Percentiles rank a stretch among this genome's conserved stretches.
These are phyloP conservation scores for Sebastes dallii DNA, from an alignment of 2,797 vertebrate genomes.

Conservation along the genomic window DNA sequence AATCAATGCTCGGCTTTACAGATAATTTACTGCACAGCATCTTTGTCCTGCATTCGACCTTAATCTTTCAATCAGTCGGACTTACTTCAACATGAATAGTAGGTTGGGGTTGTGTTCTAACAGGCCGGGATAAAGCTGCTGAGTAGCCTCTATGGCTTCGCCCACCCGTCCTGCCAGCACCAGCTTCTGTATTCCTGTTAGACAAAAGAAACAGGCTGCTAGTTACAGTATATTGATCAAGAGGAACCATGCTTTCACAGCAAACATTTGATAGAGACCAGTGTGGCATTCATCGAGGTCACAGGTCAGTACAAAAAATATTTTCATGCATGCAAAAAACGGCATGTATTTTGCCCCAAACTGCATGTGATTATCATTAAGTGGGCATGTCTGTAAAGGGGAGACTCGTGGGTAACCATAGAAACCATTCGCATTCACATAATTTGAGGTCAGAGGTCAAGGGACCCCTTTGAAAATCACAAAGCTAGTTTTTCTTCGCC, in stretches of 20 bases:
- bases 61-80: background rate
- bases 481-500: no score
- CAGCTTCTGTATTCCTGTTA: conserved; percentile 96
- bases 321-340: no score
- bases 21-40: background rate
- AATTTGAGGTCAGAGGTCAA: no score
- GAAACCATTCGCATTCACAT: no score
- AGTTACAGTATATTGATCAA: background rate
- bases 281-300: background rate
- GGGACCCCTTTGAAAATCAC: no score
- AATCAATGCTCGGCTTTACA: background rate
- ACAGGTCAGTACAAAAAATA: background rate
- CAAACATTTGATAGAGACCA: conserved; percentile 7
- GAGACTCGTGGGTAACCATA: no score
- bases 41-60: background rate
- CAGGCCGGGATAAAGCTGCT: conserved; percentile 95
- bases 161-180: conserved; percentile 96
- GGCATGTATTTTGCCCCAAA: no score
- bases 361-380: no score
- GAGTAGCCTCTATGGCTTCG: conserved; percentile 95
- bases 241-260: background rate
- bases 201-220: conserved; percentile 10
- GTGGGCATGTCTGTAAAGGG: no score
- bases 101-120: conserved; percentile 97
- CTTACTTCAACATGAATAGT: conserved; percentile 99